These are phyloP conservation scores for Drosophila borborema DNA, from an alignment of 2,888 invertebrate genomes.

Conservation along the genomic window DNA sequence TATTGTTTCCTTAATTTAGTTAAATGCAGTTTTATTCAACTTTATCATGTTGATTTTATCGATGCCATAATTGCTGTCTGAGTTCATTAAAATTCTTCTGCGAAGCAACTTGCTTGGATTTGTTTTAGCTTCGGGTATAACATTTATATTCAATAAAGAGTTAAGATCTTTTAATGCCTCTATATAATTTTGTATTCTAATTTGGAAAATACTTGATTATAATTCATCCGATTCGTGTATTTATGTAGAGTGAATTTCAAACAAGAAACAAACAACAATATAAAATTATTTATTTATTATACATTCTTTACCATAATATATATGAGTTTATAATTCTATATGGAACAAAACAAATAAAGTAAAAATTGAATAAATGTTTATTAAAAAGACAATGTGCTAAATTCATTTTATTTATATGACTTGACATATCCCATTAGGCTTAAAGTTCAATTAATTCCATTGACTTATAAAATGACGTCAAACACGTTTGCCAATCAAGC, in stretches of 20 bases:
- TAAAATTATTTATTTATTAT: not conserved
- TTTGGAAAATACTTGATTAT: not conserved
- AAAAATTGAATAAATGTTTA: not conserved
- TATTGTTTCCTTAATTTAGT: constrained; percentile 7
- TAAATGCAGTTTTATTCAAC: constrained; percentile 1
- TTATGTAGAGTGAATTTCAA: not conserved
- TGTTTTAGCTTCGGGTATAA: too few species aligned
- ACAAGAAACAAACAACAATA: not conserved
- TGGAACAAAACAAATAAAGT: not conserved
- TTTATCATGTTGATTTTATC: not conserved
- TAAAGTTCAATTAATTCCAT: constrained; percentile 17
- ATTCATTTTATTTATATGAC: constrained; percentile 1
- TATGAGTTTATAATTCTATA: not conserved
- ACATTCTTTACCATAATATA: not conserved
- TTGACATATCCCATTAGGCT: not conserved
- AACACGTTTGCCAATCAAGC: constrained; percentile 1
- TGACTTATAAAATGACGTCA: not conserved
- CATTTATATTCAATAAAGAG: not conserved
- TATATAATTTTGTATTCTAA: not conserved
- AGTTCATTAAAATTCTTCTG: not conserved
- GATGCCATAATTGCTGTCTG: not conserved
- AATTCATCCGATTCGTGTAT: not conserved
- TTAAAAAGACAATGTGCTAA: not conserved
- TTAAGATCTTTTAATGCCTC: not conserved
- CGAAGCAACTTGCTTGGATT: not conserved